A percentile compares a stretch with the other conserved stretches of the same genome.
Evolutionary conservation across 2,797 vertebrate species (phyloP).

Genomic region (Notolepis coatsorum): DNA sequence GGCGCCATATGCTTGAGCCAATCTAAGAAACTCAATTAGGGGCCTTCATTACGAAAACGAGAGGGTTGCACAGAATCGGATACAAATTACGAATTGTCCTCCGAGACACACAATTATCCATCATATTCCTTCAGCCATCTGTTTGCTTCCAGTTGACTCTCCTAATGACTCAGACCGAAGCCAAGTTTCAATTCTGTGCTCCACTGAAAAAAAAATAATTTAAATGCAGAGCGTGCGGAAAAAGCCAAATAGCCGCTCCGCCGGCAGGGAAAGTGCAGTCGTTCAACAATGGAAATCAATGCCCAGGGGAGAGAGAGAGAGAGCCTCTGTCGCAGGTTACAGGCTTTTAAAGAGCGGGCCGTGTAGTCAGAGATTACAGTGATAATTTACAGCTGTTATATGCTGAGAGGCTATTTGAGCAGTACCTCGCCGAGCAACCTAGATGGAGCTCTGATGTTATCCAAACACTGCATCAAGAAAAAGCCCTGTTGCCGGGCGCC

Average conservation of each 20-base stretch:
- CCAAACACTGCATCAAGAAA: slow-evolving; percentile 76
- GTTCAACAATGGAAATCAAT: no score
- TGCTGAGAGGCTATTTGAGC: slow-evolving; percentile 72
- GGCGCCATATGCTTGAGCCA: slow-evolving; percentile 71
- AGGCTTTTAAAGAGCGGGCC: slow-evolving; percentile 50
- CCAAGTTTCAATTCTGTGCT: slow-evolving; percentile 76
- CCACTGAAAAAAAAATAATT: slow-evolving; percentile 64
- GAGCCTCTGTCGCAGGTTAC: slow-evolving; percentile 43
- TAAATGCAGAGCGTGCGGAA: slow-evolving; percentile 53
- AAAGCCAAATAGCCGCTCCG: no score
- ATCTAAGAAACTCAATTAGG: slow-evolving; percentile 77
- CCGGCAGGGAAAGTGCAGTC: no score
- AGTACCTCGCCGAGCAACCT: slow-evolving; percentile 83
- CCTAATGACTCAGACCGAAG: slow-evolving; percentile 75
- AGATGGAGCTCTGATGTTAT: slow-evolving; percentile 89
- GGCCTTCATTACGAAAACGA: slow-evolving; percentile 80
- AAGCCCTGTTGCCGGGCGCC: slow-evolving; percentile 77
- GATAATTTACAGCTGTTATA: slow-evolving; percentile 65
- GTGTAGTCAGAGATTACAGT: slow-evolving; percentile 35
- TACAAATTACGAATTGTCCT: slow-evolving; percentile 79
- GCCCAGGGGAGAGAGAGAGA: slow-evolving; percentile 8
- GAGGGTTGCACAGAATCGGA: slow-evolving; percentile 79
- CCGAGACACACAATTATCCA: slow-evolving; percentile 78
- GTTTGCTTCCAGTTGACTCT: slow-evolving; percentile 79
- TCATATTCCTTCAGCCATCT: slow-evolving; percentile 80